Conservation (phyloP, 2,888 invertebrate species). For the Eucriotettix oculatus region DNA sequence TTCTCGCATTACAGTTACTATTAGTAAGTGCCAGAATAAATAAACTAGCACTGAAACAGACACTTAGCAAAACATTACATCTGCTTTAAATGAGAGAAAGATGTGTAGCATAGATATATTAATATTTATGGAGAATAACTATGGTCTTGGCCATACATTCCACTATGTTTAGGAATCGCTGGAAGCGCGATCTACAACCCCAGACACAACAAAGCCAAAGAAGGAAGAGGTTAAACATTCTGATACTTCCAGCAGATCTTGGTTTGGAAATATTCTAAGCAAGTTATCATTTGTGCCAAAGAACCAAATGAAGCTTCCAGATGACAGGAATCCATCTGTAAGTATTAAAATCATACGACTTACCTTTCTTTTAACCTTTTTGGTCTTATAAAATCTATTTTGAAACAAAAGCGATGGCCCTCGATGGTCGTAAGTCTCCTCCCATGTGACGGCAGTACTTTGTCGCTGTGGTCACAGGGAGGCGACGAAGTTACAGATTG, state of each 20-base stretch:
- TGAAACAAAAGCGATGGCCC: too few species aligned
- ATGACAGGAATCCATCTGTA: conserved; percentile 66
- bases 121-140: conserved; percentile 2
- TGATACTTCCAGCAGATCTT: conserved; percentile 27
- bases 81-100: not conserved
- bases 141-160: conserved; percentile 3
- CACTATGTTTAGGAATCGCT: not conserved
- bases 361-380: too few species aligned
- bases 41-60: not conserved
- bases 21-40: not conserved
- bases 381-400: too few species aligned
- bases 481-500: too few species aligned
- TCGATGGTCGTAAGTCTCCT: too few species aligned
- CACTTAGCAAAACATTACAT: not conserved
- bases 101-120: not conserved
- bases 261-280: conserved; percentile 78
- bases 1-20: too few species aligned
- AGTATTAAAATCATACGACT: not conserved
- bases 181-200: not conserved
- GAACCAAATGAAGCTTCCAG: conserved; percentile 91
- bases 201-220: conserved; percentile 17
- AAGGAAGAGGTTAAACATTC: conserved; percentile 18
- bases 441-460: too few species aligned
- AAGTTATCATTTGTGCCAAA: conserved; percentile 67
- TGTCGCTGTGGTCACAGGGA: too few species aligned